A percentile compares a stretch with the other conserved stretches of the same genome.
These are phyloP conservation scores for Cinclus mexicanus DNA, from an alignment of 2,113 vertebrate genomes.

Conservation along the genomic window DNA sequence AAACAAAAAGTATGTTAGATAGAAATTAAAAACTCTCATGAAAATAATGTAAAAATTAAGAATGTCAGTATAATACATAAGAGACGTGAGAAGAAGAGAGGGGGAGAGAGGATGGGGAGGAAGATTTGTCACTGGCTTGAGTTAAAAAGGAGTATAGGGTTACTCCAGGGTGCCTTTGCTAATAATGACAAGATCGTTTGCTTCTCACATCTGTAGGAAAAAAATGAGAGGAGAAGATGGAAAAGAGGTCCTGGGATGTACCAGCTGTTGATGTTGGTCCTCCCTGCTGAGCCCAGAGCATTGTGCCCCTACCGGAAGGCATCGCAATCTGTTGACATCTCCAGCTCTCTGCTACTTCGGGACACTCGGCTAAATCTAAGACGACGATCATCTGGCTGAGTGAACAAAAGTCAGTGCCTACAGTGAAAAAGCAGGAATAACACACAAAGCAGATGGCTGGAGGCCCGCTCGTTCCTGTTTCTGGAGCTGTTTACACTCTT, in stretches of 20 bases:
- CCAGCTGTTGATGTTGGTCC: conserved; percentile 85
- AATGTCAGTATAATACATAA: neutral
- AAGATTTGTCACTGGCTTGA: neutral
- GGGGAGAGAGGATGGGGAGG: too few relatives aligned
- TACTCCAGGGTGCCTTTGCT: conserved; percentile 56
- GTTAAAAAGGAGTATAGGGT: neutral
- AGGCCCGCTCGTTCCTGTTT: conserved; percentile 66
- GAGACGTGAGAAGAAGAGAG: neutral
- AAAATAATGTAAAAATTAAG: neutral
- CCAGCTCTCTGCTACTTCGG: conserved; percentile 48
- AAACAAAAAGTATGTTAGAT: neutral
- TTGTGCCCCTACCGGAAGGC: conserved; percentile 68
- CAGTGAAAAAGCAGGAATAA: conserved; percentile 50
- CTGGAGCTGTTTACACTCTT: conserved; percentile 73
- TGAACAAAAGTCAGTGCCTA: conserved; percentile 68
- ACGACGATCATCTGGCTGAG: conserved; percentile 72
- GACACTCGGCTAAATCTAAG: conserved; percentile 70
- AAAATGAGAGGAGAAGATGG: conserved; percentile 44
- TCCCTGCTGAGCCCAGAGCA: conserved; percentile 70
- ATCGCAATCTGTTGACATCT: conserved; percentile 78
- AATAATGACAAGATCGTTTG: conserved; percentile 55
- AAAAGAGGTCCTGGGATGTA: conserved; percentile 74
- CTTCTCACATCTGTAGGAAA: conserved; percentile 62
- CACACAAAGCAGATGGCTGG: conserved; percentile 75
- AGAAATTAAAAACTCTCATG: neutral